Evolutionary conservation across 2,797 vertebrate species (phyloP).

Genomic region (Xenentodon cancila): DNA sequence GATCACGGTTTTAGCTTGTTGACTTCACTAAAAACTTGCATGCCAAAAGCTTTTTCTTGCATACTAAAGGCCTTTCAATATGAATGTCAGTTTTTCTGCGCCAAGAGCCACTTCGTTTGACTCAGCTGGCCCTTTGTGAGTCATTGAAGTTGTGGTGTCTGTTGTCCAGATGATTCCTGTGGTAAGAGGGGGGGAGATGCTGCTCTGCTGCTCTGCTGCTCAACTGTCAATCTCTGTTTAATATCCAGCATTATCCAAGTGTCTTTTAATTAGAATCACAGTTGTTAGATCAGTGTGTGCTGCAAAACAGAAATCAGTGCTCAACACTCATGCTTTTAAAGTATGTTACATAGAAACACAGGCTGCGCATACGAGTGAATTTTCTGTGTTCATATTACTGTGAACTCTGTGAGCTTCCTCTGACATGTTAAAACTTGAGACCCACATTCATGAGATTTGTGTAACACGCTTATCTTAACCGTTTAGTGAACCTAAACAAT

Average conservation of each 20-base stretch:
- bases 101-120: conserved; percentile 52
- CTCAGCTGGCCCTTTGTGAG: conserved; percentile 62
- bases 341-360: conserved; percentile 3
- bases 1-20: not conserved
- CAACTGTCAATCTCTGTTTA: conserved; percentile 10
- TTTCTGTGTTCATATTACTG: not conserved
- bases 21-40: conserved; percentile 11
- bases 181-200: conserved; percentile 19
- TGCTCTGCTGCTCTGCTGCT: not conserved
- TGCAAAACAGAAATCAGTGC: not conserved
- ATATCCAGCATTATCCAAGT: not conserved
- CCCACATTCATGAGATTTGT: conserved; percentile 17
- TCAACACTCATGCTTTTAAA: not conserved
- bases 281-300: conserved; percentile 3
- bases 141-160: conserved; percentile 54
- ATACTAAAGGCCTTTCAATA: not conserved
- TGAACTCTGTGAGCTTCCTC: conserved; percentile 2
- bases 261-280: conserved; percentile 7
- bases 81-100: conserved; percentile 37
- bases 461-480: conserved; percentile 10
- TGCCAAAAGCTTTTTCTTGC: conserved; percentile 10
- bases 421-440: conserved; percentile 57
- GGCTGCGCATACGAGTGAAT: not conserved
- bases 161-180: conserved; percentile 49
- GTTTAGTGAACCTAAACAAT: conserved; percentile 10